phyloP scores from a whole-genome alignment of 92 coral and sea anemone genomes.

The Epizoanthus ramosus region DNA sequence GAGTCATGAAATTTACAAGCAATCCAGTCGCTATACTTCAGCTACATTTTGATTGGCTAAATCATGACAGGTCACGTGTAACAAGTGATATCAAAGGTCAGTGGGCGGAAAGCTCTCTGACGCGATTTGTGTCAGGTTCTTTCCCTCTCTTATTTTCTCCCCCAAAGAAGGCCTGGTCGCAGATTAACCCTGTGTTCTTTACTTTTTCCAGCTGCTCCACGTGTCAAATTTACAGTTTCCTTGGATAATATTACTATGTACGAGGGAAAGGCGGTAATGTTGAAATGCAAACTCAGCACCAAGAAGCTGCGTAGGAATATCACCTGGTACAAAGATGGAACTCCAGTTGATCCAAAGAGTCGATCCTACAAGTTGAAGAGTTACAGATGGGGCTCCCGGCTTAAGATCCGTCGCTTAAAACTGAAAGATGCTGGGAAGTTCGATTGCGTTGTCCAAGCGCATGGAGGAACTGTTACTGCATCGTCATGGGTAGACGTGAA shows the following conservation, averaged over 20 bases:
- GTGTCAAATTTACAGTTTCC: conserved; percentile 50
- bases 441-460: conserved; percentile 63
- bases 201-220: conserved; percentile 41
- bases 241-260: conserved; percentile 80
- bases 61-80: too few species aligned
- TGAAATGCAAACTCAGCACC: conserved; percentile 80
- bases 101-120: too few species aligned
- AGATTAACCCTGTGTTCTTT: background rate
- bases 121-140: too few species aligned
- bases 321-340: conserved; percentile 90
- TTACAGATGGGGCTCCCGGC: conserved; percentile 83
- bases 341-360: conserved; percentile 56
- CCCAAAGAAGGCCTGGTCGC: too few species aligned
- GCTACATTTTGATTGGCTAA: too few species aligned
- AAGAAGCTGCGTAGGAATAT: conserved; percentile 69
- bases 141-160: too few species aligned
- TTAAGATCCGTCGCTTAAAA: conserved; percentile 76
- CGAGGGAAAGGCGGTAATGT: conserved; percentile 73
- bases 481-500: conserved; percentile 51
- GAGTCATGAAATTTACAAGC: too few species aligned
- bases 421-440: conserved; percentile 78
- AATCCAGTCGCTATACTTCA: too few species aligned
- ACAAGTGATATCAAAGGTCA: too few species aligned
- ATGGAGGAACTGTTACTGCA: conserved; percentile 16
- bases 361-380: conserved; percentile 53